These are phyloP conservation scores for Euphydryas editha DNA, from an alignment of 2,888 invertebrate species.

Conservation along the genomic window DNA sequence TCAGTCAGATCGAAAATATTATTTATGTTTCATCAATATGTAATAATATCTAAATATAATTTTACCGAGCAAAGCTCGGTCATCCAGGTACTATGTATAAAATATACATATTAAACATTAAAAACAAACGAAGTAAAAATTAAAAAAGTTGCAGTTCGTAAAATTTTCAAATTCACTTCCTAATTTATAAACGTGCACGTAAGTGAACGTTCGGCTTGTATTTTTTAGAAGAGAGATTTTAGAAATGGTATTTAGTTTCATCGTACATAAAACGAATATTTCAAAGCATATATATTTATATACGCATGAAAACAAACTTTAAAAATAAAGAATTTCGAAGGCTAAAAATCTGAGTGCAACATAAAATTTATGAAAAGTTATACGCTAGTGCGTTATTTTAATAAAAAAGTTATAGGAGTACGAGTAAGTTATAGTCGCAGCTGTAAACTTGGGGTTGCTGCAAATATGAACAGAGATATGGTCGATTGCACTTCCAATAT, in stretches of 20 bases:
- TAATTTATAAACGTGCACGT: slow-evolving; percentile 27
- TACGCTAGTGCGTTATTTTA: not conserved
- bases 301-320: no score
- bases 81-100: no score
- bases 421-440: no score
- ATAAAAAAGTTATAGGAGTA: not conserved
- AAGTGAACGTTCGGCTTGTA: slow-evolving; percentile 17
- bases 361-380: not conserved
- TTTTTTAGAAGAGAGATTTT: not conserved
- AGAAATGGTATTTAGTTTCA: not conserved
- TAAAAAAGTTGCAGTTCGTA: not conserved
- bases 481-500: slow-evolving; percentile 8
- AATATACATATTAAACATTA: no score
- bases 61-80: no score
- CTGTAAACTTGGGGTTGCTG: no score
- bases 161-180: slow-evolving; percentile 8
- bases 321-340: no score
- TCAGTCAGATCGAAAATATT: no score
- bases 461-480: not conserved
- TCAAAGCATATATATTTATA: no score
- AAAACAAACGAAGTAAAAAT: not conserved
- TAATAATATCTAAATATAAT: no score
- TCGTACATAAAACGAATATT: not conserved
- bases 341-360: no score
- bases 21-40: no score